Evolutionary conservation across 2,888 invertebrate genomes (phyloP).

Genomic region (Antheraea yamamai): DNA sequence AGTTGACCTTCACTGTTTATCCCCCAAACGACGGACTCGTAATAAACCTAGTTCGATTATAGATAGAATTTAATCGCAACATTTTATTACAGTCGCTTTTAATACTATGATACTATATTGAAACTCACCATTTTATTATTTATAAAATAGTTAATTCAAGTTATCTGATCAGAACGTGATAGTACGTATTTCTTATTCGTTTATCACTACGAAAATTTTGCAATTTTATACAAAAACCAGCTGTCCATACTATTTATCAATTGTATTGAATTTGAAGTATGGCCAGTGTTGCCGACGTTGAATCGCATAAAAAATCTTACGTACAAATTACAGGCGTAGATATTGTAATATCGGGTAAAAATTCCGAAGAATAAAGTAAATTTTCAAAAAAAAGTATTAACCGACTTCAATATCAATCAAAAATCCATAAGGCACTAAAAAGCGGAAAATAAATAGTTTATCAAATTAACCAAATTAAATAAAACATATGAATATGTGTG

Average conservation of each 20-base stretch:
- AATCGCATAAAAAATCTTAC: background rate
- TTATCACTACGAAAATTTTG: background rate
- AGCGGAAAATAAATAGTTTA: too few species aligned
- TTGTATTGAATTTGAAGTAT: background rate
- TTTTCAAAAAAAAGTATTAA: too few species aligned
- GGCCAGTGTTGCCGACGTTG: background rate
- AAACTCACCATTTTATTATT: conserved; percentile 2
- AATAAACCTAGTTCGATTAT: background rate
- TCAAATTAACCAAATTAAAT: too few species aligned
- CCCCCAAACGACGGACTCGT: background rate
- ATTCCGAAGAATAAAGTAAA: too few species aligned
- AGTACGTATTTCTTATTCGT: background rate
- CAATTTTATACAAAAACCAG: background rate
- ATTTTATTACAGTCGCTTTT: background rate
- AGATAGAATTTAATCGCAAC: background rate
- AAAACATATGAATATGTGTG: too few species aligned
- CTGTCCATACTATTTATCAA: background rate
- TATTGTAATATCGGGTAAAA: too few species aligned
- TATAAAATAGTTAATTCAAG: background rate
- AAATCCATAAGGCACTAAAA: too few species aligned
- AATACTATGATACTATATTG: background rate
- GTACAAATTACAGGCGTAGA: too few species aligned
- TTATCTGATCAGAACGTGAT: background rate
- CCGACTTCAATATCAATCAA: too few species aligned
- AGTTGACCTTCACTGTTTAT: background rate